Conservation (phyloP, 2,888 invertebrate genomes). For the Melieria omissa region DNA sequence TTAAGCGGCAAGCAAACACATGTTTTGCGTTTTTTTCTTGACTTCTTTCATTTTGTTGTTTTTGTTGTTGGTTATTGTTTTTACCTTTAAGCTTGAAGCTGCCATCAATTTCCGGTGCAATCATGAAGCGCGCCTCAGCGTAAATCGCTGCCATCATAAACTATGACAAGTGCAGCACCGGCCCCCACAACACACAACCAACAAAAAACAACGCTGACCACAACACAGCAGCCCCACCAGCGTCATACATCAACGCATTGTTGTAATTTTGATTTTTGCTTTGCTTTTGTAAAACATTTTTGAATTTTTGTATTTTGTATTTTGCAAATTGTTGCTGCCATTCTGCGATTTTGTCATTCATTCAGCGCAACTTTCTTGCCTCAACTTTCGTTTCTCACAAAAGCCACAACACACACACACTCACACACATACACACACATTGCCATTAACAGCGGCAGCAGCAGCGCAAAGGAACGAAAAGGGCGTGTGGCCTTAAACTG, state of each 20-base stretch:
- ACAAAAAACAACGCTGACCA: too few species aligned
- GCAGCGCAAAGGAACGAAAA: neutral
- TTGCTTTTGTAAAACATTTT: neutral
- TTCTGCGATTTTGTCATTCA: too few species aligned
- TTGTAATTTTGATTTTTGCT: neutral
- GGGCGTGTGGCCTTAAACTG: conserved; percentile 5
- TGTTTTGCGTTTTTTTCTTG: neutral
- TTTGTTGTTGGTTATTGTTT: conserved; percentile 1
- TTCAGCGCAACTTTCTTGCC: neutral
- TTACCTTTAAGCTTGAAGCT: neutral
- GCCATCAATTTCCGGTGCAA: neutral
- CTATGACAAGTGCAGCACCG: too few species aligned
- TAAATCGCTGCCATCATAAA: neutral
- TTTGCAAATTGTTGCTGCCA: neutral
- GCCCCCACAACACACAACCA: too few species aligned
- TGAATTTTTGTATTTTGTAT: conserved; percentile 8
- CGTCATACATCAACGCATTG: neutral
- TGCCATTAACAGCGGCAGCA: too few species aligned
- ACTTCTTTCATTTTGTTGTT: neutral
- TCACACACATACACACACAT: too few species aligned
- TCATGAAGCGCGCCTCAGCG: neutral
- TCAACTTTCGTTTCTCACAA: conserved; percentile 10
- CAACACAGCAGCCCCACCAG: too few species aligned
- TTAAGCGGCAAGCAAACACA: neutral
- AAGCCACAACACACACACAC: neutral